These are phyloP conservation scores for Xenopus borealis DNA, from an alignment of 2,113 vertebrate genomes.

Conservation along the genomic window DNA sequence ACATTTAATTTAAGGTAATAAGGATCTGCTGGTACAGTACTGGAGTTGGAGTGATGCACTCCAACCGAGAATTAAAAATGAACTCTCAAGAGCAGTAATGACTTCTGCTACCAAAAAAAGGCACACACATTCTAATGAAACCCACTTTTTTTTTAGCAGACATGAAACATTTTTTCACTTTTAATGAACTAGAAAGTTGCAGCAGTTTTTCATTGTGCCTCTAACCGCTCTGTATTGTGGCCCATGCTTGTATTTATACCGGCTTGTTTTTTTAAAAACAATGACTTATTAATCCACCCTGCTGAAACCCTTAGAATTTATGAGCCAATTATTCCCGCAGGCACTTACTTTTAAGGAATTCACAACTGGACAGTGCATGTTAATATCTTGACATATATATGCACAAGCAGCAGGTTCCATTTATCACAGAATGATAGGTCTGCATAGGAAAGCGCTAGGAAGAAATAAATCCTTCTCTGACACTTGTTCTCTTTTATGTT, in stretches of 20 bases:
- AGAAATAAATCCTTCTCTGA: conserved; percentile 45
- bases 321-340: conserved; percentile 63
- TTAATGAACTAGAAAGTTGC: conserved; percentile 48
- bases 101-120: background rate
- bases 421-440: conserved; percentile 48
- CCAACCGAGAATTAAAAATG: no score
- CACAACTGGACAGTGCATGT: conserved; percentile 54
- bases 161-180: conserved; percentile 42
- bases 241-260: conserved; percentile 60
- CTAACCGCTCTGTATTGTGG: conserved; percentile 50
- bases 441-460: conserved; percentile 13
- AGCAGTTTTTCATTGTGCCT: conserved; percentile 54
- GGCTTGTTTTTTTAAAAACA: conserved; percentile 66
- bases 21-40: no score
- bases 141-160: conserved; percentile 5
- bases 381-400: conserved; percentile 45
- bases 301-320: conserved; percentile 63
- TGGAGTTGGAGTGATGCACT: no score
- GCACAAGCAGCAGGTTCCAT: conserved; percentile 55
- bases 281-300: conserved; percentile 51
- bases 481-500: conserved; percentile 46
- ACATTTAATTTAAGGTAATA: no score
- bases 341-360: conserved; percentile 56
- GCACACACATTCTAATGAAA: conserved; percentile 16
- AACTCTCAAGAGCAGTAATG: no score